Evolutionary conservation across 2,797 vertebrate species (phyloP).

Genomic region (Ibycter americanus): DNA sequence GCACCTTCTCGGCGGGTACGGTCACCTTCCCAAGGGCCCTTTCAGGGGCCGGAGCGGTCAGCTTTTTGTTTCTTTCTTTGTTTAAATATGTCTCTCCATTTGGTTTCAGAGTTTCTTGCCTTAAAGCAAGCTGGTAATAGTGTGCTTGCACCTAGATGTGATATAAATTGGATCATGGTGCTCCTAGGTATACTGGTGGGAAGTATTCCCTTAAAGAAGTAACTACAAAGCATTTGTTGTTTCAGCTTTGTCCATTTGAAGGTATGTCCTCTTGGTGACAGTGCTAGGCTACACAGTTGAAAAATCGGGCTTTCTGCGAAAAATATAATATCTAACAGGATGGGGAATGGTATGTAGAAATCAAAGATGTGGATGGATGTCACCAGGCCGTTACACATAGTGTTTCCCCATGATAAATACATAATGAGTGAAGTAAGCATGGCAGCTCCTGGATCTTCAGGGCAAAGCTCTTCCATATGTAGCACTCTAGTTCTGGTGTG

Average conservation of each 20-base stretch:
- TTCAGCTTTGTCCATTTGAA: background rate
- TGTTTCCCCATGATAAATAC: background rate
- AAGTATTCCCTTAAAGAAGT: background rate
- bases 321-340: fast-evolving
- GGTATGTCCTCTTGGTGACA: background rate
- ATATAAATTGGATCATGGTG: background rate
- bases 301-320: background rate
- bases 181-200: too few relatives aligned
- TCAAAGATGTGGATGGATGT: background rate
- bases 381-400: background rate
- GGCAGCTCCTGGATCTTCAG: background rate
- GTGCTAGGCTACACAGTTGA: background rate
- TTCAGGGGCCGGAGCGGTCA: fast-evolving
- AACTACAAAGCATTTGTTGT: background rate
- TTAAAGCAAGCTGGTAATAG: background rate
- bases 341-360: background rate
- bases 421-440: background rate
- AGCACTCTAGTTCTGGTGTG: background rate
- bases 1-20: conserved; percentile 90
- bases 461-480: background rate
- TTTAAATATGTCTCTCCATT: fast-evolving
- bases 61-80: background rate
- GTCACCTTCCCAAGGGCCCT: background rate
- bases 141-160: background rate
- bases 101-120: background rate